Evolutionary conservation across 2,888 invertebrate genomes (phyloP).

Genomic region (Drosophila prostipennis): DNA sequence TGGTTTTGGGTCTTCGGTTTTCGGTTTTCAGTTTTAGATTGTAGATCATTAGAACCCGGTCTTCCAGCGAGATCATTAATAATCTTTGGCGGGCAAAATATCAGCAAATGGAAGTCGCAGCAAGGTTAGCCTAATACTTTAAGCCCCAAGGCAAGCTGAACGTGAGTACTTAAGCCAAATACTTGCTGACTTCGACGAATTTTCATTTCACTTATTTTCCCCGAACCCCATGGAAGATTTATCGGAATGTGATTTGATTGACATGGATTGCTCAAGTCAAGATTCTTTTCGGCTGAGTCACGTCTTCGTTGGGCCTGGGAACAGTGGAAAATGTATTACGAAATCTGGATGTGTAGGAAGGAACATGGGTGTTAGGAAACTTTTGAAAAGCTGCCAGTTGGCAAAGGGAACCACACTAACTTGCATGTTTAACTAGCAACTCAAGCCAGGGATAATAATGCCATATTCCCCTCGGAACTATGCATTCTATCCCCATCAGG

Average conservation of each 20-base stretch:
- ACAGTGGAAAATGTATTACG: slow-evolving; percentile 32
- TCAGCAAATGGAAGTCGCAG: slow-evolving; percentile 45
- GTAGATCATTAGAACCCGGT: slow-evolving; percentile 67
- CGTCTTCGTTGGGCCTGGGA: slow-evolving; percentile 48
- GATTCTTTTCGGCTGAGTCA: slow-evolving; percentile 54
- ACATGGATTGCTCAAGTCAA: slow-evolving; percentile 49
- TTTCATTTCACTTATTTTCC: slow-evolving; percentile 35
- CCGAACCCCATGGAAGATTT: slow-evolving; percentile 23
- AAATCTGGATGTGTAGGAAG: slow-evolving; percentile 18
- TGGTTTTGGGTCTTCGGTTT: slow-evolving; percentile 46
- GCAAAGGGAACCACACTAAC: background rate
- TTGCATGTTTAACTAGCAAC: background rate
- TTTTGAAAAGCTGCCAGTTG: background rate
- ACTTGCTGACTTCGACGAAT: slow-evolving; percentile 16
- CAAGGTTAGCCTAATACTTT: slow-evolving; percentile 50
- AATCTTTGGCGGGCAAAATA: slow-evolving; percentile 36
- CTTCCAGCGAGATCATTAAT: slow-evolving; percentile 58
- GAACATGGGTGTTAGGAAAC: background rate
- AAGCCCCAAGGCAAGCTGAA: slow-evolving; percentile 1
- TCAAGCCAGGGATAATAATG: slow-evolving; percentile 13
- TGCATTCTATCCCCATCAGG: slow-evolving; percentile 7
- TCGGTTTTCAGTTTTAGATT: slow-evolving; percentile 22
- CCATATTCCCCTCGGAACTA: slow-evolving; percentile 15
- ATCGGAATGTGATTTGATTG: slow-evolving; percentile 56
- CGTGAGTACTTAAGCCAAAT: background rate